Conservation (phyloP, 2,113 vertebrate species). For the Rafetus swinhoei region DNA sequence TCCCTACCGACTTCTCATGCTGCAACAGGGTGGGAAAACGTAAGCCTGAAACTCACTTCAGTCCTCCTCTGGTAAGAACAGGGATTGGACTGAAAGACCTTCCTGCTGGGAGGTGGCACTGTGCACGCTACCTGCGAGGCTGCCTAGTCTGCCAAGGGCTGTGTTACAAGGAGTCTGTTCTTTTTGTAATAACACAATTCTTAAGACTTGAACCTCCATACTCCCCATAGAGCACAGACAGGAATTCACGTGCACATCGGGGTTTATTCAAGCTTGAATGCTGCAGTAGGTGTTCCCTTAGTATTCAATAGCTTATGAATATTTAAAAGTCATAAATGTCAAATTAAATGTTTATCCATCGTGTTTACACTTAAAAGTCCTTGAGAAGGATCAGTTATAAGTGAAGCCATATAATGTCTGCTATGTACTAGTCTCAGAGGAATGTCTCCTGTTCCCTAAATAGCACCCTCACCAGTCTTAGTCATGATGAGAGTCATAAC, state of each 20-base stretch:
- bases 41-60: not conserved
- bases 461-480: not conserved
- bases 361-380: conserved; percentile 80
- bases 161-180: not conserved
- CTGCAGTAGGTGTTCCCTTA: conserved; percentile 65
- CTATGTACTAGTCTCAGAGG: not conserved
- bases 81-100: too few relatives aligned
- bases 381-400: conserved; percentile 70
- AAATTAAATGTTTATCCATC: conserved; percentile 76
- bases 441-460: not conserved
- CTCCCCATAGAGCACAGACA: not conserved
- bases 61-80: too few relatives aligned
- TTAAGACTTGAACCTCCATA: not conserved
- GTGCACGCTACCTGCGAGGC: not conserved
- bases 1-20: not conserved
- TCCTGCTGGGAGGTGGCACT: too few relatives aligned
- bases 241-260: not conserved
- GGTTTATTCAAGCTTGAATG: conserved; percentile 19
- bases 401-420: not conserved
- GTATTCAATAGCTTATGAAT: conserved; percentile 74
- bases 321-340: conserved; percentile 82
- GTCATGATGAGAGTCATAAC: not conserved
- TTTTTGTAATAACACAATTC: not conserved
- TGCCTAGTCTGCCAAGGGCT: not conserved
- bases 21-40: not conserved